Conservation (phyloP, 1,140 invertebrate genomes). For the Leptinotarsa undecemlineata region DNA sequence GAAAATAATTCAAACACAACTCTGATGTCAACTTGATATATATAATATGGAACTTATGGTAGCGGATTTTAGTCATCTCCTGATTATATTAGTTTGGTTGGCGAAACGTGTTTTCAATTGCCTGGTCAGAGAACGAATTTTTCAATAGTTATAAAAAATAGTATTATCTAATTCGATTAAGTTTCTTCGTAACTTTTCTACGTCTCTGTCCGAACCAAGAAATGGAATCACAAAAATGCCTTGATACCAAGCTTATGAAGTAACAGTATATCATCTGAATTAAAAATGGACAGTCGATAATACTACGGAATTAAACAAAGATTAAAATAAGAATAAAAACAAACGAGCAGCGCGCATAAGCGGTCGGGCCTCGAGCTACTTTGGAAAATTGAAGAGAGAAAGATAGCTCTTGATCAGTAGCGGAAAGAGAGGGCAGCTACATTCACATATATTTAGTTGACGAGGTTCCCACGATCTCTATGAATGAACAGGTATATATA, state of each 20-base stretch:
- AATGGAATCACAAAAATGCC: neutral
- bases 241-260: neutral
- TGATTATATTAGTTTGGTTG: too few species aligned
- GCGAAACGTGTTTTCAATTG: too few species aligned
- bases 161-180: too few species aligned
- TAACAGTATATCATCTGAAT: conserved; percentile 18
- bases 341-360: conserved; percentile 9
- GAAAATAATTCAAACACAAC: too few species aligned
- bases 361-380: conserved; percentile 31
- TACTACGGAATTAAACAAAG: conserved; percentile 11
- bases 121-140: too few species aligned
- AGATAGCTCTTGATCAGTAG: conserved; percentile 13
- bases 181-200: neutral
- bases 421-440: conserved; percentile 23
- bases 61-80: too few species aligned
- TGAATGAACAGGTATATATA: conserved; percentile 46
- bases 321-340: conserved; percentile 15
- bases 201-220: neutral
- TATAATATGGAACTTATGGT: too few species aligned
- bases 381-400: conserved; percentile 29
- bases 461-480: conserved; percentile 44
- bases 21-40: too few species aligned
- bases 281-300: conserved; percentile 20
- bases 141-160: too few species aligned
- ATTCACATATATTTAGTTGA: conserved; percentile 29